These are phyloP conservation scores for Eutrigla gurnardus DNA, from an alignment of 2,797 vertebrate species.

Conservation along the genomic window DNA sequence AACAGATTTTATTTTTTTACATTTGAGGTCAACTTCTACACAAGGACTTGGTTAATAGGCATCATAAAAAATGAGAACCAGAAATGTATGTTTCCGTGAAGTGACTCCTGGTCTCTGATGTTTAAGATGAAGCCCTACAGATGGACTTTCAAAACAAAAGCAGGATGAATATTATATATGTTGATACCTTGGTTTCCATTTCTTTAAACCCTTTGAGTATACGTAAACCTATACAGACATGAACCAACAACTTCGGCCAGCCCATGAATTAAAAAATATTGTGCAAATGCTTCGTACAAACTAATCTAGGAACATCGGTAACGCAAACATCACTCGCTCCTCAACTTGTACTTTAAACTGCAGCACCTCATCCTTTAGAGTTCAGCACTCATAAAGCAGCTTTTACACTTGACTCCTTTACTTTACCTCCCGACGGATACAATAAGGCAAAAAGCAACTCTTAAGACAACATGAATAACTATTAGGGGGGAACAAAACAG, in stretches of 20 bases:
- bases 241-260: conserved; percentile 20
- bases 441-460: conserved; percentile 61
- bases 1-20: conserved; percentile 2
- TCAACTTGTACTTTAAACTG: conserved; percentile 31
- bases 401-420: conserved; percentile 48
- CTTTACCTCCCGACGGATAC: conserved; percentile 34
- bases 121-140: conserved; percentile 18
- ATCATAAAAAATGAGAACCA: conserved; percentile 3
- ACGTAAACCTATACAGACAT: conserved; percentile 39
- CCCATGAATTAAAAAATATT: conserved; percentile 51
- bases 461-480: conserved; percentile 54
- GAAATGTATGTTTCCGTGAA: neutral
- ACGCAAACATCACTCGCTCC: conserved; percentile 13
- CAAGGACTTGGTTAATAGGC: conserved; percentile 10
- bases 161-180: conserved; percentile 19
- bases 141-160: conserved; percentile 35
- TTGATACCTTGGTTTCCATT: conserved; percentile 6
- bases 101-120: conserved; percentile 14
- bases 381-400: conserved; percentile 52
- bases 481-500: conserved; percentile 7
- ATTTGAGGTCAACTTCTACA: conserved; percentile 4
- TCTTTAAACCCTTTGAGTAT: conserved; percentile 25
- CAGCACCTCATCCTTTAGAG: conserved; percentile 45
- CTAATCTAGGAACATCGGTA: conserved; percentile 18
- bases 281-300: conserved; percentile 66